Evolutionary conservation across 2,113 vertebrate species (phyloP), one percentile per base, ranked within the genome.

Genomic region (Anhinga anhinga): DNA sequence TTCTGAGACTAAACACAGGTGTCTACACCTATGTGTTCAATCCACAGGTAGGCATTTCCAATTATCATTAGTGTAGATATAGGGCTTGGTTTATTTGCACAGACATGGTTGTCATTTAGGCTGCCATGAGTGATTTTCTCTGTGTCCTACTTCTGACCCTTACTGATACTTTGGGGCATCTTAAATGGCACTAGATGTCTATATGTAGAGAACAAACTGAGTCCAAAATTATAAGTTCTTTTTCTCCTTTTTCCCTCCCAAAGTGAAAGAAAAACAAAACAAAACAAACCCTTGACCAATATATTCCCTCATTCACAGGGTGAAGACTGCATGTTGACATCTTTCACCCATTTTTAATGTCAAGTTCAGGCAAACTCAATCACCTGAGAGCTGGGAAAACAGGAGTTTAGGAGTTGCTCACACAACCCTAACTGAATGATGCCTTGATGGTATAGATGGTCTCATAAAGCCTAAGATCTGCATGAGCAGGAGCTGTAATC

Each of bases 221-320:
- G 15, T 29, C 15, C 9, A 71, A 71, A 80, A 32, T 11, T 2
- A 7, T 40, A 93, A 44, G 44, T 65, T 14, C 30, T 14, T 67
- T 59, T 62, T 3, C 7, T 5, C 2, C 2, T 3, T 49, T 12
- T 4, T 42, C 13, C 13, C 5, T 5, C 4, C 4, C 8, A 63
- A 67, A 76, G 62, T 34, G 13, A 70, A 73, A 73, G 34, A 58
- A 81, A 59, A 77, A 9, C 9, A n/a, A 72, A 86, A 4, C 9
- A 27, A 69, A 50, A n/a, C 27, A 69, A 47, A 4, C 1, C 3
- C 25, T 32, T 63, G 15, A 76, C 4, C 15, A 63, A 56, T 10
- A 34, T 13, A 30, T 95, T 83, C 11, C 18, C 27, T 65, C 20
- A 19, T 69, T 79, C 36, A 53, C 12, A 44, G 73, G 36, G 40